Conservation (phyloP, 2,888 invertebrate genomes). For the Caenorhabditis auriculariae region DNA sequence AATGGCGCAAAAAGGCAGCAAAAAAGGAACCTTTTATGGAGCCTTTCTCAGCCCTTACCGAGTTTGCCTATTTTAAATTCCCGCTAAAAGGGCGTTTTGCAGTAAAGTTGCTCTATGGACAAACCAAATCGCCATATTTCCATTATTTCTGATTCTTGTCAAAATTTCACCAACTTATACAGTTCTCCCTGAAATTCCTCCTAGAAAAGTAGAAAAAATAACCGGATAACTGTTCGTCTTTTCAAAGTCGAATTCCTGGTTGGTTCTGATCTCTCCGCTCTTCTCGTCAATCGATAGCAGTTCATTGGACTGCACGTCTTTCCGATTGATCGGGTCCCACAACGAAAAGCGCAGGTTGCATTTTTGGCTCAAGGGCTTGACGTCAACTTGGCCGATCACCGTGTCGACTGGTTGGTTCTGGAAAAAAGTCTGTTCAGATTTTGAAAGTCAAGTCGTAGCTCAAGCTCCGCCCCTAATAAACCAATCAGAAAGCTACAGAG, state of each 20-base stretch:
- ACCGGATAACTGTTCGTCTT: conserved; percentile 15
- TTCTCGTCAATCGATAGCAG: conserved; percentile 13
- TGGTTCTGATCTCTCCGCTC: conserved; percentile 27
- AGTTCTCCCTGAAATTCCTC: no score
- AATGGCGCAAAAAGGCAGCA: no score
- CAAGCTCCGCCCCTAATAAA: not conserved
- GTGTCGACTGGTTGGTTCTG: conserved; percentile 19
- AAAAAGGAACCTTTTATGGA: no score
- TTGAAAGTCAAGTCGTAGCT: not conserved
- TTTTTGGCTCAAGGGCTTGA: conserved; percentile 5
- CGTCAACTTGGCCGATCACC: conserved; percentile 19
- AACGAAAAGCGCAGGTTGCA: conserved; percentile 13
- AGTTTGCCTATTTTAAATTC: no score
- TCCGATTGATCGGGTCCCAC: not conserved
- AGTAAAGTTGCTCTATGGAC: no score
- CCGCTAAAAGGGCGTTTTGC: no score
- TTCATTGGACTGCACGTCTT: not conserved
- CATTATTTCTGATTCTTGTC: no score
- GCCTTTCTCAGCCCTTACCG: no score
- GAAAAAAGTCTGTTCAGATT: not conserved
- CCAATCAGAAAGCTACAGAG: not conserved
- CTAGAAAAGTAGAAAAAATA: no score
- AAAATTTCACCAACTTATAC: no score
- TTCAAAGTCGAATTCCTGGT: conserved; percentile 26
- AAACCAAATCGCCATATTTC: no score